phyloP scores from a whole-genome alignment of 35 echinoderm and acorn worm species.

The Lytechinus variegatus region DNA sequence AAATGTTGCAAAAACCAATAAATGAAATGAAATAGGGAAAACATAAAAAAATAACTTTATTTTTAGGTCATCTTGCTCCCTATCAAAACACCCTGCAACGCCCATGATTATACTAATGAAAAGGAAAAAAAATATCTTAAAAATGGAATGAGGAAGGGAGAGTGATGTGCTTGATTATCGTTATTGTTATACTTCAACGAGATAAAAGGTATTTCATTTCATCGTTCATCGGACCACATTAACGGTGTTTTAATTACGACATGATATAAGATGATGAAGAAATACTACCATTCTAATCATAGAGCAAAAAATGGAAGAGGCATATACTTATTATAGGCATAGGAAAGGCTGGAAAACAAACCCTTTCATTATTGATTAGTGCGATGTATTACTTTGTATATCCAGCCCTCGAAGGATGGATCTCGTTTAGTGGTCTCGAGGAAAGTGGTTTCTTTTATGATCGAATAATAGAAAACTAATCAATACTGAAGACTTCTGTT shows the following conservation, averaged over 20 bases:
- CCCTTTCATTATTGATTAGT: not conserved
- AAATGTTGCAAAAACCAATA: too few relatives aligned
- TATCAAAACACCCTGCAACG: too few relatives aligned
- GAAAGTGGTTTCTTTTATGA: not conserved
- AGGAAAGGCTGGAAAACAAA: not conserved
- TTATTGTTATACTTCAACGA: too few relatives aligned
- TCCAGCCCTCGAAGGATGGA: not conserved
- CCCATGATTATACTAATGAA: too few relatives aligned
- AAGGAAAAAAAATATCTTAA: too few relatives aligned
- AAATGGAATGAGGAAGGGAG: too few relatives aligned
- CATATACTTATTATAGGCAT: not conserved
- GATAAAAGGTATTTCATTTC: too few relatives aligned
- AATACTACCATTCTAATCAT: not conserved
- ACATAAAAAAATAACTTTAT: too few relatives aligned
- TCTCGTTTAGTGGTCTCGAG: not conserved
- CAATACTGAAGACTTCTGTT: not conserved
- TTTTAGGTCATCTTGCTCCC: too few relatives aligned
- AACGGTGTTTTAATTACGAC: not conserved
- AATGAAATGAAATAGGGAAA: too few relatives aligned
- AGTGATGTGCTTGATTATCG: too few relatives aligned
- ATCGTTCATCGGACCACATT: too few relatives aligned
- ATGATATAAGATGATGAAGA: not conserved
- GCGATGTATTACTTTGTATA: not conserved
- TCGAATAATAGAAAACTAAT: not conserved
- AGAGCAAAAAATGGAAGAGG: not conserved